These are phyloP conservation scores for Rhagoletis pomonella DNA, from an alignment of 1,140 invertebrate species.

Conservation along the genomic window DNA sequence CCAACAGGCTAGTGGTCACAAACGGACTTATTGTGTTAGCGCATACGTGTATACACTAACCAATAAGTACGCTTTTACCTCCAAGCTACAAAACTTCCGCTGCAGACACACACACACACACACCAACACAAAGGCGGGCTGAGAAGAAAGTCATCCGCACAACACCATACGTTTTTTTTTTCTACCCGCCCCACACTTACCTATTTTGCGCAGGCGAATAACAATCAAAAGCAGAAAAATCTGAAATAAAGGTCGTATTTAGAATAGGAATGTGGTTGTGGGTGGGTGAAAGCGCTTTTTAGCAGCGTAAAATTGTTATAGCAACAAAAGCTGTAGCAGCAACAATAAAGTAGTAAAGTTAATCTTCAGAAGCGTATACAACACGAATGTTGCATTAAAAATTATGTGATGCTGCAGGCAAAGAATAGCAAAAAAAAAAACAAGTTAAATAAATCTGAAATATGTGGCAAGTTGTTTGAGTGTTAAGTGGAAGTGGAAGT, in stretches of 20 bases:
- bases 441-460: background rate
- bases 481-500: background rate
- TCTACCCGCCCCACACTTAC: background rate
- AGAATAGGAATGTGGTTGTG: background rate
- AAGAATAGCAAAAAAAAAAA: slow-evolving; percentile 1
- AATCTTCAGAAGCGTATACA: slow-evolving; percentile 34
- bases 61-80: slow-evolving; percentile 13
- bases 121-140: background rate
- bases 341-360: slow-evolving; percentile 54
- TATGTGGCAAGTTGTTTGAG: background rate
- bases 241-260: too few relatives aligned
- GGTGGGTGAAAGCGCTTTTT: background rate
- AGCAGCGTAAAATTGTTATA: slow-evolving; percentile 41
- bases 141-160: background rate
- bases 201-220: background rate
- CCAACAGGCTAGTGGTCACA: background rate
- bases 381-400: slow-evolving; percentile 54
- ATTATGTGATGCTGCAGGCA: slow-evolving; percentile 2
- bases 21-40: slow-evolving; percentile 28
- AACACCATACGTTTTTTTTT: background rate
- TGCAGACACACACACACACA: background rate
- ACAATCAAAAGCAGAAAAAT: background rate
- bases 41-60: background rate
- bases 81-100: slow-evolving; percentile 18
- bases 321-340: slow-evolving; percentile 16